phyloP scores from a whole-genome alignment of 2,888 invertebrate genomes.

The Theretra japonica region DNA sequence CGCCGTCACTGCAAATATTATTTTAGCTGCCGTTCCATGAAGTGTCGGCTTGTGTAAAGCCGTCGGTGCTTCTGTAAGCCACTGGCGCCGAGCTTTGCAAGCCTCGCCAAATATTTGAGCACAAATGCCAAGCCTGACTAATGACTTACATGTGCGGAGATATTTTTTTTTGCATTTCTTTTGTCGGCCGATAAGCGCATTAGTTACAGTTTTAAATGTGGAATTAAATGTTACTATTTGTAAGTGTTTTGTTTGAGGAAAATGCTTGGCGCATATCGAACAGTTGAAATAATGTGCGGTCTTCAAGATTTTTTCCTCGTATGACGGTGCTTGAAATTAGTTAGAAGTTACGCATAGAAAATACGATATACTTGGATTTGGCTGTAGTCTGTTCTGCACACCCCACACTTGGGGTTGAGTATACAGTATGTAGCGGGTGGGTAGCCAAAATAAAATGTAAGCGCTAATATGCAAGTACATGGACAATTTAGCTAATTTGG shows the following conservation, averaged over 20 bases:
- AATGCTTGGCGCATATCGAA: neutral
- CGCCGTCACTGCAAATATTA: conserved; percentile 75
- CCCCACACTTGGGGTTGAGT: no score
- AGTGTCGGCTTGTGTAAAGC: conserved; percentile 60
- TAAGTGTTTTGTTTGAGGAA: neutral
- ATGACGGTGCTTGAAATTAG: neutral
- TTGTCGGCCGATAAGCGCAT: conserved; percentile 18
- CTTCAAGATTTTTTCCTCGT: neutral
- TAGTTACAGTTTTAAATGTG: conserved; percentile 18
- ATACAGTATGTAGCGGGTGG: no score
- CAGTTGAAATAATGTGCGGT: neutral
- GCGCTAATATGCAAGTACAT: no score
- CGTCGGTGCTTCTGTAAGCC: conserved; percentile 52
- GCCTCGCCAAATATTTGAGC: conserved; percentile 78
- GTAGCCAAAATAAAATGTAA: no score
- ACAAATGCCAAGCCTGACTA: conserved; percentile 67
- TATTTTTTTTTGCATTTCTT: conserved; percentile 30
- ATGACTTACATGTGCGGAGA: conserved; percentile 77
- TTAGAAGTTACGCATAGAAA: neutral
- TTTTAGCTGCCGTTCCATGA: conserved; percentile 71
- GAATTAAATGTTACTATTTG: conserved; percentile 5
- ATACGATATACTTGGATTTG: no score
- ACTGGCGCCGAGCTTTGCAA: conserved; percentile 78
- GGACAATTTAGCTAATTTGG: no score
- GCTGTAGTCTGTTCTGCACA: no score